Percentiles rank a stretch among this genome's conserved stretches.
Evolutionary conservation across 2,888 invertebrate genomes (phyloP).

Genomic region (Nomada hirtipes): DNA sequence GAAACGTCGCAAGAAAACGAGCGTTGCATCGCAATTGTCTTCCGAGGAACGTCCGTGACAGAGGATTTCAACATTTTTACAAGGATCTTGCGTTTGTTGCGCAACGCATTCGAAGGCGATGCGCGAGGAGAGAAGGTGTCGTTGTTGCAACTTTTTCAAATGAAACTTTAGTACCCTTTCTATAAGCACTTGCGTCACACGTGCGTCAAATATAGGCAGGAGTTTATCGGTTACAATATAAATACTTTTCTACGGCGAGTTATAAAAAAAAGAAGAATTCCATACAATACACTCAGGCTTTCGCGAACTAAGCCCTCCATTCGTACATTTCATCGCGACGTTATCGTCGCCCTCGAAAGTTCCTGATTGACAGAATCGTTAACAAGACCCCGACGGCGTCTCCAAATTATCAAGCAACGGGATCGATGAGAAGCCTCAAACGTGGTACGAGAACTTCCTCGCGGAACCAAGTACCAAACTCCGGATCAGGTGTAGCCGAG

Average conservation of each 20-base stretch:
- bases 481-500: too few relatives aligned
- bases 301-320: background rate
- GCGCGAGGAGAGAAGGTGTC: constrained; percentile 8
- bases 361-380: background rate
- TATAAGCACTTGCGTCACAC: background rate
- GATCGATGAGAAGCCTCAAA: background rate
- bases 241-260: too few relatives aligned
- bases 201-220: background rate
- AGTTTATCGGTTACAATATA: too few relatives aligned
- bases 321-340: background rate
- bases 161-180: background rate
- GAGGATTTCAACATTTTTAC: constrained; percentile 3
- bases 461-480: background rate
- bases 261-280: too few relatives aligned
- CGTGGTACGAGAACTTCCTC: background rate
- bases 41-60: constrained; percentile 8
- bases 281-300: too few relatives aligned
- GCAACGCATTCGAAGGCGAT: constrained; percentile 1
- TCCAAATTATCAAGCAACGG: background rate
- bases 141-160: background rate
- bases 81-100: constrained; percentile 8
- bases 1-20: constrained; percentile 52
- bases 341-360: background rate
- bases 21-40: constrained; percentile 35
- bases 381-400: background rate